phyloP scores from a whole-genome alignment of 2,113 vertebrate species.

The Nerophis lumbriciformis region DNA sequence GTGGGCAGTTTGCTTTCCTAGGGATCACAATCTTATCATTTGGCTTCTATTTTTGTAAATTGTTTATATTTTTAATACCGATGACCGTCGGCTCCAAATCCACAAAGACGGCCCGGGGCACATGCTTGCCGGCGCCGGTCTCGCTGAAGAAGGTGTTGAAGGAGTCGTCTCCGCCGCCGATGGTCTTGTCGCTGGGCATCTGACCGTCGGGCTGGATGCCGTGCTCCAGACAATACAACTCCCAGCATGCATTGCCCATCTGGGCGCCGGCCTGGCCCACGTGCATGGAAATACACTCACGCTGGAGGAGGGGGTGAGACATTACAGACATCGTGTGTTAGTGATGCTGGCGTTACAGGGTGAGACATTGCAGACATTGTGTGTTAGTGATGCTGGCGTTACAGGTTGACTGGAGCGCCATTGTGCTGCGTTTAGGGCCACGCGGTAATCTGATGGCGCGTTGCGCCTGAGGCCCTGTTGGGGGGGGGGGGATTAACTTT shows the following conservation, averaged over 20 bases:
- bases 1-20: no score
- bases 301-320: neutral
- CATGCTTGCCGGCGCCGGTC: slow-evolving; percentile 67
- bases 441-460: neutral
- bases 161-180: slow-evolving; percentile 65
- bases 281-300: slow-evolving; percentile 49
- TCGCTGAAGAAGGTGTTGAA: slow-evolving; percentile 71
- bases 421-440: neutral
- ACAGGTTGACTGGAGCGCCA: neutral
- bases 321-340: neutral
- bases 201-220: slow-evolving; percentile 74
- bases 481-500: neutral
- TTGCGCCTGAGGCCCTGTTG: neutral
- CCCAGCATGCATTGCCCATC: slow-evolving; percentile 87
- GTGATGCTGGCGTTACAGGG: neutral
- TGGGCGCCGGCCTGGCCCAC: slow-evolving; percentile 76
- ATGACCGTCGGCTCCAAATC: slow-evolving; percentile 68
- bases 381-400: neutral
- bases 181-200: slow-evolving; percentile 66
- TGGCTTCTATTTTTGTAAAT: no score
- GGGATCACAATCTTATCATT: no score
- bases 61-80: slow-evolving; percentile 43
- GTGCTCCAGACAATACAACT: slow-evolving; percentile 86
- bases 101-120: slow-evolving; percentile 63
- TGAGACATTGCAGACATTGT: neutral